phyloP scores from a whole-genome alignment of 2,888 invertebrate genomes.

The Tenthredo mesomela region DNA sequence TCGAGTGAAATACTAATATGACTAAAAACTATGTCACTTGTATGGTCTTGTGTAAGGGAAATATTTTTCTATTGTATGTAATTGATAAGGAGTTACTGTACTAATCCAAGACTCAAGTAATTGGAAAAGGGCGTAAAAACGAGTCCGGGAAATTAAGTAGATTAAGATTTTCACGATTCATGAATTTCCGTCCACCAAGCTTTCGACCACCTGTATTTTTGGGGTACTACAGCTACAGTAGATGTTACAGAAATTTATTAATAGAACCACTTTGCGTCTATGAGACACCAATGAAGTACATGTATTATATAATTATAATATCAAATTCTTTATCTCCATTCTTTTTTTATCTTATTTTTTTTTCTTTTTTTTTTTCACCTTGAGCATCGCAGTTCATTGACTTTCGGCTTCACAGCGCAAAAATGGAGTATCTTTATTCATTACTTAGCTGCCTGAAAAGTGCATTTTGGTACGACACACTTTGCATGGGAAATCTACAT shows the following conservation, averaged over 20 bases:
- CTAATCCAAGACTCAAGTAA: background rate
- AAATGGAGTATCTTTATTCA: constrained; percentile 43
- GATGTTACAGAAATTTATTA: constrained; percentile 36
- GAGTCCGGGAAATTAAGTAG: constrained; percentile 5
- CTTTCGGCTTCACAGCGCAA: constrained; percentile 38
- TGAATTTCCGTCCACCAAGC: constrained; percentile 39
- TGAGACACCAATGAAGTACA: constrained; percentile 44
- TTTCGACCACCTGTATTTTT: constrained; percentile 36
- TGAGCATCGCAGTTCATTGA: constrained; percentile 48
- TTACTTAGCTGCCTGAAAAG: constrained; percentile 48
- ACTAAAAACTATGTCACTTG: constrained; percentile 2
- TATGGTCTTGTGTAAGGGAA: background rate
- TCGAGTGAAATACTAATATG: background rate
- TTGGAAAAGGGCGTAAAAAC: background rate
- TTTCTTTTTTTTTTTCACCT: constrained; percentile 5
- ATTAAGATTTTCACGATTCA: constrained; percentile 37
- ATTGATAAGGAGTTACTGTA: background rate
- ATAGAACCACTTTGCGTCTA: constrained; percentile 42
- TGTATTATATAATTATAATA: constrained; percentile 44
- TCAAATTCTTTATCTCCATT: constrained; percentile 25
- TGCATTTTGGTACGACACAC: background rate
- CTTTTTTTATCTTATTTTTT: background rate
- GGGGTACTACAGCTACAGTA: constrained; percentile 8
- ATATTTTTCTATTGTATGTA: background rate
- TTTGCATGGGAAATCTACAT: constrained; percentile 41